Evolutionary conservation across 30 jellyfish, hydroid and myxozoan genomes (phyloP), one percentile per base, ranked within the genome.

Genomic region (Aurelia aurita): DNA sequence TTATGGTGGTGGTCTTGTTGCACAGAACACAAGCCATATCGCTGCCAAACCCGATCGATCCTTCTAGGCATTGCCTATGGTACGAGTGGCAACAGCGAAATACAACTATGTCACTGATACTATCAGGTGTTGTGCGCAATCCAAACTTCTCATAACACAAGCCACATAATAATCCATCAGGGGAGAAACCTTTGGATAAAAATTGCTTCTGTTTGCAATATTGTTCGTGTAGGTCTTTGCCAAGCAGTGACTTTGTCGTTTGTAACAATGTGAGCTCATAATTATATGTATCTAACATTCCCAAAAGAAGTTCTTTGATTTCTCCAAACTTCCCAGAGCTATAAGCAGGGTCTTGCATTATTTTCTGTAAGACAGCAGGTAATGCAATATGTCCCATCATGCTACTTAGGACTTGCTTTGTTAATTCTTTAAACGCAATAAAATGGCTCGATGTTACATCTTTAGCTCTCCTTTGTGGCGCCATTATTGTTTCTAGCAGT

Each of bases 321-420:
- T 95, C 99, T 6, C 99, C 99, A 77, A 95, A 95, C 78, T 95
- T 95, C 13, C 99, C 98, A 9, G 99, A 54, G 70, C 85, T 95
- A 82, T 95, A 95, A 13, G 99, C 89, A 8, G 99, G 98, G 76
- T 95, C 97, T 51, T 90, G 95, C 99, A 95, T 95, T 75, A 95
- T 95, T 72, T 89, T 95, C 91, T 95, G 95, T 47, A 95, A 64
- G 26, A 95, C 98, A 9, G 97, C 97, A 23, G 99, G 98, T 62
- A 95, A 65, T 21, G 99, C 92, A 25, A 95, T 95, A 57, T 76
- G 87, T 9, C 98, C 92, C 97, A 89, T 95, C 99, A 95, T 95
- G 90, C 96, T 89, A 71, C 90, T 89, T 54, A 95, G 82, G 20
- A 95, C 97, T 49, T 85, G 97, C 69, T 89, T 95, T 14, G 99